Evolutionary conservation across 2,113 vertebrate genomes (phyloP).

Genomic region (Halichoerus grypus): DNA sequence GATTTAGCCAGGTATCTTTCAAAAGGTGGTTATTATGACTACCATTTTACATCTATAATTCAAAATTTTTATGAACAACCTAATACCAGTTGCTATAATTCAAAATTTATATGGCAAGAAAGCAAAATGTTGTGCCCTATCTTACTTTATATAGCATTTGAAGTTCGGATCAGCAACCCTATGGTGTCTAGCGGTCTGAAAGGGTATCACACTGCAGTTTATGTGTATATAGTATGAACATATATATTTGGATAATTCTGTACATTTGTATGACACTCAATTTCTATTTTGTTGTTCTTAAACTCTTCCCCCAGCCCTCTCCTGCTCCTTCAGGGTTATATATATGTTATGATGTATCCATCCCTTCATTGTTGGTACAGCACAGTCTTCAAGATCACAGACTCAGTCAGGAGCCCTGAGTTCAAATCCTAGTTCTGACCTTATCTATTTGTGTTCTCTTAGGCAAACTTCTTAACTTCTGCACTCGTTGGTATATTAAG

Average conservation of each 20-base stretch:
- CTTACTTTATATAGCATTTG: neutral
- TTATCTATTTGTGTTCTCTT: neutral
- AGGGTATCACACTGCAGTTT: neutral
- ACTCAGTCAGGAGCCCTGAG: neutral
- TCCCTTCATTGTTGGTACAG: neutral
- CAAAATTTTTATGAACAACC: neutral
- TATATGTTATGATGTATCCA: neutral
- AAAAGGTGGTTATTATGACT: neutral
- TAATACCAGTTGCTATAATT: neutral
- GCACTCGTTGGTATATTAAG: neutral
- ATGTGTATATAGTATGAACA: neutral
- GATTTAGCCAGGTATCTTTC: neutral
- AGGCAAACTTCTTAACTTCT: neutral
- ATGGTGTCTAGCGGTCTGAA: neutral
- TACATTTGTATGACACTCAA: neutral
- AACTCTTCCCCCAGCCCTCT: neutral
- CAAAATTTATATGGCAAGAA: neutral
- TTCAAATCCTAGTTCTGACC: neutral
- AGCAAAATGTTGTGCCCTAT: neutral
- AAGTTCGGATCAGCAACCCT: neutral
- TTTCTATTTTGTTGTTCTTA: neutral
- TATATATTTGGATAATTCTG: neutral
- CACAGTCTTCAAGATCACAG: neutral
- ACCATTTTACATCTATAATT: neutral
- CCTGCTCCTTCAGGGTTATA: neutral